phyloP scores from a whole-genome alignment of 2,113 vertebrate species.

The Seriola dumerili region DNA sequence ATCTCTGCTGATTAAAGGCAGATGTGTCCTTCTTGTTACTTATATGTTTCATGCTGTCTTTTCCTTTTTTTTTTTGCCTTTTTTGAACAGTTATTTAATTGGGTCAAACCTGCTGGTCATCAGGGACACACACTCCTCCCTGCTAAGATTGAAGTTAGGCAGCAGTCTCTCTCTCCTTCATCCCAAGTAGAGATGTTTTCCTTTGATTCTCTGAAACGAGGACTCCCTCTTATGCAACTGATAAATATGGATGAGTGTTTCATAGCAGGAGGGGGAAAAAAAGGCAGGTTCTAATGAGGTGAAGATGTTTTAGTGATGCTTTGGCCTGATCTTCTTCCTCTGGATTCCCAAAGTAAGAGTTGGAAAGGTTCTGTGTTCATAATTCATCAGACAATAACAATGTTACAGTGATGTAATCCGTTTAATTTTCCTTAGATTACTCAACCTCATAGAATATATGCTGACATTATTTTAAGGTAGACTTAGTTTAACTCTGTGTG shows the following conservation, averaged over 20 bases:
- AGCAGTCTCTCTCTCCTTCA: conserved; percentile 37
- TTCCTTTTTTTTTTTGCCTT: neutral
- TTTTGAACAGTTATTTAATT: conserved; percentile 27
- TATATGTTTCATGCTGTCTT: neutral
- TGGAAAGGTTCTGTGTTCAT: neutral
- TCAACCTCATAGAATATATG: neutral
- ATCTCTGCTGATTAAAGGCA: neutral
- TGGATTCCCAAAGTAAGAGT: neutral
- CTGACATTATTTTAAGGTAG: neutral
- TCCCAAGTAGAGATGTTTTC: conserved; percentile 34
- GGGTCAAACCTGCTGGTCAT: conserved; percentile 34
- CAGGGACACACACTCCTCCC: conserved; percentile 31
- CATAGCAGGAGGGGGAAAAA: conserved; percentile 24
- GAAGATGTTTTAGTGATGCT: conserved; percentile 47
- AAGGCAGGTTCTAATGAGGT: conserved; percentile 50
- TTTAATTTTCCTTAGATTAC: neutral
- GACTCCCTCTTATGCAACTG: conserved; percentile 44
- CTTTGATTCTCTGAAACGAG: conserved; percentile 52
- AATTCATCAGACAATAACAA: conserved; percentile 6
- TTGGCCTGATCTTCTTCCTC: neutral
- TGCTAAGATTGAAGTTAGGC: conserved; percentile 21
- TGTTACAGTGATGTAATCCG: neutral
- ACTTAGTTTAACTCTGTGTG: no score
- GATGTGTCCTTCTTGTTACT: neutral
- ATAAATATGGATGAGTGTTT: conserved; percentile 75